Evolutionary conservation across 1,140 invertebrate genomes (phyloP).

Genomic region (Drosophila auraria): DNA sequence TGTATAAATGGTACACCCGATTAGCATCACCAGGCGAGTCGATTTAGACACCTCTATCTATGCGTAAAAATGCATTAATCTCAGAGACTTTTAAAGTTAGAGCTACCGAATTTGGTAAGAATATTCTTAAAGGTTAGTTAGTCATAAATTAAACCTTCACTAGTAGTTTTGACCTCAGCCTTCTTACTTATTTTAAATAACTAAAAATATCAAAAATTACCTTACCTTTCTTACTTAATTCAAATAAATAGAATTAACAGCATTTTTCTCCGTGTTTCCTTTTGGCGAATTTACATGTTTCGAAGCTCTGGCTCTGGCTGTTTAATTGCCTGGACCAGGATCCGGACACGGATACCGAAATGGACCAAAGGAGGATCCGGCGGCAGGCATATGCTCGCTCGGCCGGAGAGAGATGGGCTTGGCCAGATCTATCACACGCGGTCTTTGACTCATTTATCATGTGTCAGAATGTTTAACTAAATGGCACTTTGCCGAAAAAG

Average conservation of each 20-base stretch:
- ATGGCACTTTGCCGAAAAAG: conserved; percentile 79
- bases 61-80: not conserved
- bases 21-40: not conserved
- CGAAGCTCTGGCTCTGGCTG: conserved; percentile 39
- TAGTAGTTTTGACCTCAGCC: no score
- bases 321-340: conserved; percentile 66
- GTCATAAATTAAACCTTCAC: no score
- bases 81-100: not conserved
- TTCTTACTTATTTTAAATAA: not conserved
- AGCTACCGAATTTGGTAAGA: not conserved
- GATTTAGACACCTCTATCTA: not conserved
- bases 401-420: conserved; percentile 51
- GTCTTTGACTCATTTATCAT: conserved; percentile 79
- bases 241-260: no score
- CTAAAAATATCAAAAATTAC: conserved; percentile 45
- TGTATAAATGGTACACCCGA: not conserved
- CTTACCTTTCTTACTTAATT: no score
- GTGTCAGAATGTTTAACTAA: conserved; percentile 80
- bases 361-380: conserved; percentile 27
- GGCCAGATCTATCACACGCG: conserved; percentile 50
- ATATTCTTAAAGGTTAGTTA: not conserved
- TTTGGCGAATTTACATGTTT: conserved; percentile 67
- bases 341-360: conserved; percentile 20
- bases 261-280: conserved; percentile 22
- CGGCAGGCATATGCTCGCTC: conserved; percentile 56